Conservation (phyloP, 2,888 invertebrate genomes). For the Mechanitis mazaeus region DNA sequence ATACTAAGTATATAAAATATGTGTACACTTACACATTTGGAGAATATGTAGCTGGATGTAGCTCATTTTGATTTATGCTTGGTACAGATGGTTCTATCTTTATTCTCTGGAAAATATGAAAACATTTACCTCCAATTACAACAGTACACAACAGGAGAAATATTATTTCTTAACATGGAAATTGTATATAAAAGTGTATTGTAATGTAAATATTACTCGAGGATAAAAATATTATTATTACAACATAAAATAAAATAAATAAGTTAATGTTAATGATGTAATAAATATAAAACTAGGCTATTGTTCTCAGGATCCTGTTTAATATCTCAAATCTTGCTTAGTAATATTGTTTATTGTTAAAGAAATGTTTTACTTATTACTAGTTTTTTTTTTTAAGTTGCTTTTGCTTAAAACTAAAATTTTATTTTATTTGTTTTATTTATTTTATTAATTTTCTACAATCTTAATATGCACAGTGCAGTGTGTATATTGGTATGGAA, state of each 20-base stretch:
- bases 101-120: constrained; percentile 45
- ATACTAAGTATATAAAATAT: no score
- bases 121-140: neutral
- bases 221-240: no score
- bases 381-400: no score
- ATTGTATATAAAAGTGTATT: neutral
- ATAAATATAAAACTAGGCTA: no score
- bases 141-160: constrained; percentile 2
- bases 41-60: constrained; percentile 53
- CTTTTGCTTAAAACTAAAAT: no score
- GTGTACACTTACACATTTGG: constrained; percentile 47
- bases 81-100: constrained; percentile 45
- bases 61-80: constrained; percentile 37
- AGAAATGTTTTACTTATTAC: neutral
- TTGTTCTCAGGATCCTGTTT: no score
- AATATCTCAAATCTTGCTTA: neutral
- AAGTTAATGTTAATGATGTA: neutral
- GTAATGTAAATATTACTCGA: no score
- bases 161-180: neutral
- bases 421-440: no score
- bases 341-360: neutral
- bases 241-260: neutral
- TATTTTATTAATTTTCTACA: no score
- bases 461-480: no score
- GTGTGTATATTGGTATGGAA: no score